Evolutionary conservation across 2,113 vertebrate species (phyloP).

Genomic region (Nipponia nippon): DNA sequence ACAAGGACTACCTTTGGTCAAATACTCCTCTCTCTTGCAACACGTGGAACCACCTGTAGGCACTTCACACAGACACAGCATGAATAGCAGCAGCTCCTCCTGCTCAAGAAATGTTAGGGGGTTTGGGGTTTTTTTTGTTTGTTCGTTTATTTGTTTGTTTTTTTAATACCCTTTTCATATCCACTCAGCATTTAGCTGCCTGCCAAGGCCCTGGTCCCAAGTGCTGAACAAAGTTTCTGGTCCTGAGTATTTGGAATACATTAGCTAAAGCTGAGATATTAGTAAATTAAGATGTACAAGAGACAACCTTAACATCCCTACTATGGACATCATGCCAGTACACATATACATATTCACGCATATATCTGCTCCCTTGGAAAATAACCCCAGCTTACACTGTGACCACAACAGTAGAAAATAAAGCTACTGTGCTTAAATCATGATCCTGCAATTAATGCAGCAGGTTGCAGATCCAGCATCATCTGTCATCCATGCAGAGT

Average conservation of each 20-base stretch:
- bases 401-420: neutral
- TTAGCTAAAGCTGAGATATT: neutral
- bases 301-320: neutral
- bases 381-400: neutral
- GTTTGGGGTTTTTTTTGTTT: neutral
- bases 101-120: neutral
- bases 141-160: neutral
- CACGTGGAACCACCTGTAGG: rapidly evolving
- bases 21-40: neutral
- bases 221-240: neutral
- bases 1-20: neutral
- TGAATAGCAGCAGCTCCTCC: neutral
- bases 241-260: neutral
- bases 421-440: neutral
- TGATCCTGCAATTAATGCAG: neutral
- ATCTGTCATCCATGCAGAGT: neutral
- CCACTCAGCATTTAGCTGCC: neutral
- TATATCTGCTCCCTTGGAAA: neutral
- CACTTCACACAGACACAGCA: neutral
- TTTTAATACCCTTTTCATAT: neutral
- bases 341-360: neutral
- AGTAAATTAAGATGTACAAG: neutral
- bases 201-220: neutral
- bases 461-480: neutral
- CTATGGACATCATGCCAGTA: neutral